Evolutionary conservation across 2,888 invertebrate genomes (phyloP), one percentile per base, ranked within the genome.

Genomic region (Biston stratarius): DNA sequence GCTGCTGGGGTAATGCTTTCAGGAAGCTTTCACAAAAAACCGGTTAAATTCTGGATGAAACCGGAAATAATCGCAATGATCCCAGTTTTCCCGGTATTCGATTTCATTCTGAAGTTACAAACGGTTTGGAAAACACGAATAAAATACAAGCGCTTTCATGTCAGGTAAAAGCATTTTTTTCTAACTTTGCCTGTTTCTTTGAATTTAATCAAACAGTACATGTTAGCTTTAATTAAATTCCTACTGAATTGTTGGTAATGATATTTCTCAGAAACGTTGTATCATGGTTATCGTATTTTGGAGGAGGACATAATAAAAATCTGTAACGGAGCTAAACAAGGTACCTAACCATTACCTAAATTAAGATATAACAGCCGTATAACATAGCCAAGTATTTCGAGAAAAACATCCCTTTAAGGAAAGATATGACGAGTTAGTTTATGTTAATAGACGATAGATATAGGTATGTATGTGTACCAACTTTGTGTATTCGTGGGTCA

Each of bases 1-100:
- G 53, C 52, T 70, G 64, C 68, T 66, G 67, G 62, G 62, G 51
- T 68, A 70, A 70, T 70, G 63, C 62, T 64, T 67, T 61, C 61
- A 68, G 58, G 42, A 59, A n/a, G 61, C 61, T 58, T 56, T 33
- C 15, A 56, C 42, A 47, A 60, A 61, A 61, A 65, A 36, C 56
- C 45, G 52, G 61, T 58, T 61, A 61, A 47, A 9, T 56, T 42
- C 33, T 40, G 44, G 44, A 15, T 33, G 14, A 24, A 60, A 65
- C 55, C 36, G 44, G 48, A 60, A 55, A 55, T 55, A 55, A 42
- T 55, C 55, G 24, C 55, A 42, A 42, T 44, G 55, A 55, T 55
- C 12, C 55, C 15, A 24, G 24, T 55, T 42, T 42, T 55, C 55
- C 42, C 24, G 42, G 55, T 36, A 55, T 48, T 58, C 15, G 38